Conservation (phyloP, 2,113 vertebrate species). For the Rhinopomastus cyanomelas region DNA sequence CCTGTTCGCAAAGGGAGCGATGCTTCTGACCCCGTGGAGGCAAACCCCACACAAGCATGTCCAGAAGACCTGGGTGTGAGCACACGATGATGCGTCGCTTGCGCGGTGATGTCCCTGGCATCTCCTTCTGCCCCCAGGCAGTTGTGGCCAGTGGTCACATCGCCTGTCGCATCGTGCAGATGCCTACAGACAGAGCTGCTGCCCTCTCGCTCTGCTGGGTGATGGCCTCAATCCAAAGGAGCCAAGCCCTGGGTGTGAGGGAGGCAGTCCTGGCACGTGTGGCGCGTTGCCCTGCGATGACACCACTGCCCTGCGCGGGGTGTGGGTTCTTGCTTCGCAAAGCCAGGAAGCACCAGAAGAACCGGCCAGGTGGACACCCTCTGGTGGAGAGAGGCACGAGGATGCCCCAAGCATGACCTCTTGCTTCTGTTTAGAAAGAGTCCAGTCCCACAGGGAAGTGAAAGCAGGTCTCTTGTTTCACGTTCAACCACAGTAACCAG, state of each 20-base stretch:
- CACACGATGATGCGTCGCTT: fast-evolving
- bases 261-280: background rate
- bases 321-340: background rate
- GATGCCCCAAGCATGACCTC: background rate
- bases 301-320: background rate
- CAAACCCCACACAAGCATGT: fast-evolving
- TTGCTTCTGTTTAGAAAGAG: background rate
- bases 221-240: background rate
- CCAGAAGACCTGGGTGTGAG: fast-evolving
- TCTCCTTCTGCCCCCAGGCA: background rate
- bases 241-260: background rate
- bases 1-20: background rate
- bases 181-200: background rate
- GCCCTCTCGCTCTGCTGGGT: fast-evolving
- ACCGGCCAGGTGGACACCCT: background rate
- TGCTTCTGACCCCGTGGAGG: fast-evolving
- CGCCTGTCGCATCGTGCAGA: fast-evolving
- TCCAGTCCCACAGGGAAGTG: fast-evolving
- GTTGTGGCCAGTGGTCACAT: background rate
- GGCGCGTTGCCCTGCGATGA: background rate
- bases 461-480: fast-evolving
- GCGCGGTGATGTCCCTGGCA: fast-evolving
- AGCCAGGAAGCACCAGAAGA: background rate
- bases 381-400: background rate
- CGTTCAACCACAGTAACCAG: background rate